Conservation (phyloP, 2,888 invertebrate species). For the Glomeris marginata region DNA sequence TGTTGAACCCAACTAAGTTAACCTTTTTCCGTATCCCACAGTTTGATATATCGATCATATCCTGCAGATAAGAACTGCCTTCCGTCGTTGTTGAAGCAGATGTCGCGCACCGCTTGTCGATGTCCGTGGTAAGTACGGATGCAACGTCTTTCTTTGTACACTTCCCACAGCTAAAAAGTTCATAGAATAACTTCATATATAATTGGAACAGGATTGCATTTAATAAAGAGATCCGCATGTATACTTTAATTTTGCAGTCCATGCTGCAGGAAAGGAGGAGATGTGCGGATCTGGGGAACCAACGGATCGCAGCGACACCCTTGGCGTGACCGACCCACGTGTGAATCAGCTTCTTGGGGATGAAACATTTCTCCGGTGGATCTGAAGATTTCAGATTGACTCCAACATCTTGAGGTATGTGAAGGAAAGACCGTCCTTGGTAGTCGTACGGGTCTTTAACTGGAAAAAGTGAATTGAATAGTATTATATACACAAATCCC, state of each 20-base stretch:
- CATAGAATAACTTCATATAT: background rate
- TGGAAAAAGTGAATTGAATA: slow-evolving; percentile 31
- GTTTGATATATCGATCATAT: slow-evolving; percentile 90
- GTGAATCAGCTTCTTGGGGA: slow-evolving; percentile 89
- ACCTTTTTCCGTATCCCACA: slow-evolving; percentile 99
- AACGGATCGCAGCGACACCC: slow-evolving; percentile 83
- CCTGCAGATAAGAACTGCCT: slow-evolving; percentile 84
- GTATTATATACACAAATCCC: slow-evolving; percentile 1
- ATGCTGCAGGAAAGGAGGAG: slow-evolving; percentile 87
- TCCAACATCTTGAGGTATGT: slow-evolving; percentile 82
- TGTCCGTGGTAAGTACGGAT: slow-evolving; percentile 92
- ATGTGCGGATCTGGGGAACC: slow-evolving; percentile 91
- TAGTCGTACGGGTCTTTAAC: slow-evolving; percentile 90
- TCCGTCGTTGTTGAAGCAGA: slow-evolving; percentile 89
- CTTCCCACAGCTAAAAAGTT: slow-evolving; percentile 73
- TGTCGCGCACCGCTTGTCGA: slow-evolving; percentile 87
- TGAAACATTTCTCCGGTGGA: slow-evolving; percentile 87
- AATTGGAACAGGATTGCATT: background rate
- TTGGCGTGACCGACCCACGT: slow-evolving; percentile 97
- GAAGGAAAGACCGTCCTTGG: slow-evolving; percentile 88
- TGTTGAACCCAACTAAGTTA: slow-evolving; percentile 45
- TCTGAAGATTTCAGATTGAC: slow-evolving; percentile 71
- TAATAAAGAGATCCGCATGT: too few relatives aligned
- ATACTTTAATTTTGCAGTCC: slow-evolving; percentile 87
- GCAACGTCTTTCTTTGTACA: slow-evolving; percentile 85